Percentiles rank a stretch among this genome's conserved stretches.
These are phyloP conservation scores for Sinopyrophorus schimmeli DNA, from an alignment of 2,888 invertebrate species.

Conservation along the genomic window DNA sequence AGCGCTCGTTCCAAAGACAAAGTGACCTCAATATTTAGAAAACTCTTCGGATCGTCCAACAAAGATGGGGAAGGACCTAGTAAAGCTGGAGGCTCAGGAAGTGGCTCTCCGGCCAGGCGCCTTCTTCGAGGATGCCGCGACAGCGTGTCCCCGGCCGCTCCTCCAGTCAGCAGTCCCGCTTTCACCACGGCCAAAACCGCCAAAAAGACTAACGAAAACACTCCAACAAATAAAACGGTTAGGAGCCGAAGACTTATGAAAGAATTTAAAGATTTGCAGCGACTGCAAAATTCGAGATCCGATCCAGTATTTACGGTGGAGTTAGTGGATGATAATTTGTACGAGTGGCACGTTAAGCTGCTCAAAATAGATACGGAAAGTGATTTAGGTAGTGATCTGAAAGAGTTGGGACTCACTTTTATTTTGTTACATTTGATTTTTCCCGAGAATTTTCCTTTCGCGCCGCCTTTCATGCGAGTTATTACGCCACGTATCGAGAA, in stretches of 20 bases:
- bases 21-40: conserved; percentile 78
- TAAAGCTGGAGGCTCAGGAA: conserved; percentile 62
- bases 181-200: conserved; percentile 44
- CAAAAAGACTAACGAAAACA: conserved; percentile 49
- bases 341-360: conserved; percentile 85
- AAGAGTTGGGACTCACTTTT: conserved; percentile 71
- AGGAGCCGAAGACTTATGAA: conserved; percentile 83
- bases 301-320: conserved; percentile 82
- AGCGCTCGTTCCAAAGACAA: conserved; percentile 80
- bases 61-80: conserved; percentile 65
- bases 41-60: conserved; percentile 74
- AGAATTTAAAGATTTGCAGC: conserved; percentile 79
- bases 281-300: conserved; percentile 68
- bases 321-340: conserved; percentile 82
- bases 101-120: conserved; percentile 52
- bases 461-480: conserved; percentile 78
- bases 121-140: conserved; percentile 50
- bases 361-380: conserved; percentile 83
- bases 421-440: conserved; percentile 81
- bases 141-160: conserved; percentile 51
- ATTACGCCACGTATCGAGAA: conserved; percentile 66
- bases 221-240: conserved; percentile 64
- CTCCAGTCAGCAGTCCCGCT: conserved; percentile 58
- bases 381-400: conserved; percentile 79
- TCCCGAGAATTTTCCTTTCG: conserved; percentile 88